A percentile compares a stretch with the other conserved stretches of the same genome.
Conservation (phyloP, 2,797 vertebrate species). For the Dipus sagitta region DNA sequence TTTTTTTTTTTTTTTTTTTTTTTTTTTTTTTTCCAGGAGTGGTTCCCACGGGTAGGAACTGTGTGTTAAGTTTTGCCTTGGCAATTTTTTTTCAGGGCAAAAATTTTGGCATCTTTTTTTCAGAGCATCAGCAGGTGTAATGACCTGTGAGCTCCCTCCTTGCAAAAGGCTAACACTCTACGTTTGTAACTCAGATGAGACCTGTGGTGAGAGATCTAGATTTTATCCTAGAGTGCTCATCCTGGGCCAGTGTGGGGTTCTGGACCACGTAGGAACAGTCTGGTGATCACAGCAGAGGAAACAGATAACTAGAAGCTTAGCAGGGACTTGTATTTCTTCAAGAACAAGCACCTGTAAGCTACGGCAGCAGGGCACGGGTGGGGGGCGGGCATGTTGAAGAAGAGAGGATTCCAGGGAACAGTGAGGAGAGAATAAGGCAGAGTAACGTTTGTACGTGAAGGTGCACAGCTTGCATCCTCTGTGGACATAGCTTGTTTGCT, state of each 20-base stretch:
- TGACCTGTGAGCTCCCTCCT: neutral
- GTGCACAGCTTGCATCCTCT: neutral
- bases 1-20: conserved; percentile 75
- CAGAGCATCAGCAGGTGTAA: conserved; percentile 61
- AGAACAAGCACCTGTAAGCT: neutral
- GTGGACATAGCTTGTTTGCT: neutral
- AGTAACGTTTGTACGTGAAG: neutral
- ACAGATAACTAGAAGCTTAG: neutral
- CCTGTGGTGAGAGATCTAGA: neutral
- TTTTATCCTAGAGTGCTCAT: neutral
- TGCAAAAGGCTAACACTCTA: conserved; percentile 2
- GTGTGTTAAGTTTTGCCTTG: conserved; percentile 74
- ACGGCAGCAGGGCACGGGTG: neutral
- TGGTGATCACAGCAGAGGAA: neutral
- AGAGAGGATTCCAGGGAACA: neutral
- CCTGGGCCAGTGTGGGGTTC: neutral
- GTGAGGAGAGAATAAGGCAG: neutral
- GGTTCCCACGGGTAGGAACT: conserved; percentile 52
- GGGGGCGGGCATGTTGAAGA: neutral
- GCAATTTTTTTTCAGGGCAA: conserved; percentile 75
- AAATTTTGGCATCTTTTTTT: conserved; percentile 54
- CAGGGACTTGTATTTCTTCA: neutral
- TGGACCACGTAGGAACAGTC: neutral
- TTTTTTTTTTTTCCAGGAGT: conserved; percentile 71
- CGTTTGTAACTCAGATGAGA: neutral